Evolutionary conservation across 2,888 invertebrate species (phyloP).

Genomic region (Eudemis profundana): DNA sequence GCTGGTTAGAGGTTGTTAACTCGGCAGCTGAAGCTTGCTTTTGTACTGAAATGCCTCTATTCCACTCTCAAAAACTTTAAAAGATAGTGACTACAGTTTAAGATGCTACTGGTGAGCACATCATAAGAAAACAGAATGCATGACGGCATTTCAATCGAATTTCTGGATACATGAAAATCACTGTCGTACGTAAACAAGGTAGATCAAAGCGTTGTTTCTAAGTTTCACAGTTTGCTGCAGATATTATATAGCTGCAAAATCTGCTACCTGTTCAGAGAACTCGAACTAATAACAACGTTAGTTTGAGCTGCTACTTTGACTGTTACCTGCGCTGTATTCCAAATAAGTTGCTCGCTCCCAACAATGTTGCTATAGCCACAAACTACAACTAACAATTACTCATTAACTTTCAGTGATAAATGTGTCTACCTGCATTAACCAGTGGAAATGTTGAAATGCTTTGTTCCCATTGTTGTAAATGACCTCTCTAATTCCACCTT

Average conservation of each 20-base stretch:
- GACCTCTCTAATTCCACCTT: slow-evolving; percentile 35
- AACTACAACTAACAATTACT: slow-evolving; percentile 10
- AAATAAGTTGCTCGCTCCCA: background rate
- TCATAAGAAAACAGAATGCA: too few relatives aligned
- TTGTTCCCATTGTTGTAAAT: slow-evolving; percentile 39
- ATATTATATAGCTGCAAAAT: background rate
- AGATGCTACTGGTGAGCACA: too few relatives aligned
- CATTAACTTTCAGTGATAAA: slow-evolving; percentile 26
- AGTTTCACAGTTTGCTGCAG: background rate
- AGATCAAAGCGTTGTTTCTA: background rate
- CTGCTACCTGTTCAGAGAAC: background rate
- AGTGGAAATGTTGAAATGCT: slow-evolving; percentile 28
- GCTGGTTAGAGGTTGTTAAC: slow-evolving; percentile 26
- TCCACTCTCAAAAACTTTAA: too few relatives aligned
- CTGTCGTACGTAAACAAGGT: too few relatives aligned
- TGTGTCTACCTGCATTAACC: slow-evolving; percentile 37
- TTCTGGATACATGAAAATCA: too few relatives aligned
- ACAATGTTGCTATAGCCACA: background rate
- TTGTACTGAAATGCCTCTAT: background rate
- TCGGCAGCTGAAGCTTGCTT: background rate
- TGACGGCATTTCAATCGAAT: too few relatives aligned
- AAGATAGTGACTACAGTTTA: too few relatives aligned
- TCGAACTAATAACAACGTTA: background rate
- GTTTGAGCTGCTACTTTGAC: background rate
- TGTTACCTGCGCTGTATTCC: background rate